phyloP scores from a whole-genome alignment of 2,888 invertebrate genomes.

The Thymelicus acteon region DNA sequence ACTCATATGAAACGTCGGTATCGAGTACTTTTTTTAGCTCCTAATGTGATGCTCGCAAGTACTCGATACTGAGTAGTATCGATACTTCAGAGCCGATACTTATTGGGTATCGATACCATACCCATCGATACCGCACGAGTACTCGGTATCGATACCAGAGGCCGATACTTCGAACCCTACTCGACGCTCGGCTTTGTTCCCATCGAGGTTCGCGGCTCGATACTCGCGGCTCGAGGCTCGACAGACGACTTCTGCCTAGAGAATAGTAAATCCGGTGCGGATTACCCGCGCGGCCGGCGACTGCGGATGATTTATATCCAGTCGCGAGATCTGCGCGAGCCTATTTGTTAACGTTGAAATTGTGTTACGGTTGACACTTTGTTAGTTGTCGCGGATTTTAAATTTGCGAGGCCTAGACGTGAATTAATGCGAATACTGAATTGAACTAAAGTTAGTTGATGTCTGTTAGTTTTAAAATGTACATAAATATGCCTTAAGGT shows the following conservation, averaged over 20 bases:
- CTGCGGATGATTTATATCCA: conserved; percentile 32
- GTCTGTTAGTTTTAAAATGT: background rate
- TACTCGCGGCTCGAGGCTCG: background rate
- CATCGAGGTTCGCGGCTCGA: too few relatives aligned
- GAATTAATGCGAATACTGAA: conserved; percentile 26
- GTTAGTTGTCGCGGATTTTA: conserved; percentile 17
- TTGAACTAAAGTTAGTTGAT: background rate
- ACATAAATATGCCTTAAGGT: background rate
- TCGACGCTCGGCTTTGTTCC: too few relatives aligned
- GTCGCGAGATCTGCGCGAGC: conserved; percentile 27
- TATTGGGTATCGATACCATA: too few relatives aligned
- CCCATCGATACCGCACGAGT: too few relatives aligned
- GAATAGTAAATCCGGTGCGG: conserved; percentile 26
- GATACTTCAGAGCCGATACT: too few relatives aligned
- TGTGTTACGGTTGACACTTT: conserved; percentile 24
- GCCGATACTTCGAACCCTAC: too few relatives aligned
- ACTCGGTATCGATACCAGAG: too few relatives aligned
- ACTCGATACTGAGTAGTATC: too few relatives aligned
- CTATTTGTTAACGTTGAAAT: conserved; percentile 33
- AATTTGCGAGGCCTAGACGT: conserved; percentile 10
- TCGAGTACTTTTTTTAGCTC: too few relatives aligned
- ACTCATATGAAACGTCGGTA: too few relatives aligned
- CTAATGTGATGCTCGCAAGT: too few relatives aligned
- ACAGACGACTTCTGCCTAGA: background rate
- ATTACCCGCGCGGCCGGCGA: conserved; percentile 23